Evolutionary conservation across 2,888 invertebrate genomes (phyloP).

Genomic region (Desoria tigrina): DNA sequence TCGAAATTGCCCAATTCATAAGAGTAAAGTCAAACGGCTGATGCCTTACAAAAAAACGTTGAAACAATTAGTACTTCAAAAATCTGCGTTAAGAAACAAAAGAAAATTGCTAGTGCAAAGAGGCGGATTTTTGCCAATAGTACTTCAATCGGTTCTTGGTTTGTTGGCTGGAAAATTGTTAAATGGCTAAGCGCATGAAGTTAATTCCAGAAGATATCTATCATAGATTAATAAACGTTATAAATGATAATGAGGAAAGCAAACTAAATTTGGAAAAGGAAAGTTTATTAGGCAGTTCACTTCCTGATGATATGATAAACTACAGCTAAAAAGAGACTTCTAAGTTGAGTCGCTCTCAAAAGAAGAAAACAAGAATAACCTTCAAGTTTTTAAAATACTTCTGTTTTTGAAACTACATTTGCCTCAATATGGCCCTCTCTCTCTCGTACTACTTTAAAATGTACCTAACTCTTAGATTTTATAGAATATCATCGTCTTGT

Average conservation of each 20-base stretch:
- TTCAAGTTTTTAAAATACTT: no score
- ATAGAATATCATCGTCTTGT: no score
- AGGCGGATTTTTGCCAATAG: conserved; percentile 14
- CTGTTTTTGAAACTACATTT: no score
- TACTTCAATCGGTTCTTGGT: conserved; percentile 13
- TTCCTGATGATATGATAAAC: conserved; percentile 24
- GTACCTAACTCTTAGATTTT: no score
- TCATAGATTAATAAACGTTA: neutral
- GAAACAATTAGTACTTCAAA: neutral
- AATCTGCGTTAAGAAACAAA: neutral
- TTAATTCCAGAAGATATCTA: neutral
- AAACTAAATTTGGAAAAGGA: neutral
- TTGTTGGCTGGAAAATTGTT: neutral
- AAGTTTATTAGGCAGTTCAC: neutral
- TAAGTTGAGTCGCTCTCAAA: no score
- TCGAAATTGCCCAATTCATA: neutral
- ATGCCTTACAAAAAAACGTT: conserved; percentile 1
- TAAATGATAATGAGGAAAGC: neutral
- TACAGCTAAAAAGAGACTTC: no score
- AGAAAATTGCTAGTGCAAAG: conserved; percentile 9
- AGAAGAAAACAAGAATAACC: no score
- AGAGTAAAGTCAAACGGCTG: neutral
- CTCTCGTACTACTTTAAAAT: no score
- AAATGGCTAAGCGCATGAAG: neutral
- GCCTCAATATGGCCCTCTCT: no score